Base-by-base conservation (phyloP, 2,797 vertebrate species). In the Hylomyscus alleni region DNA sequence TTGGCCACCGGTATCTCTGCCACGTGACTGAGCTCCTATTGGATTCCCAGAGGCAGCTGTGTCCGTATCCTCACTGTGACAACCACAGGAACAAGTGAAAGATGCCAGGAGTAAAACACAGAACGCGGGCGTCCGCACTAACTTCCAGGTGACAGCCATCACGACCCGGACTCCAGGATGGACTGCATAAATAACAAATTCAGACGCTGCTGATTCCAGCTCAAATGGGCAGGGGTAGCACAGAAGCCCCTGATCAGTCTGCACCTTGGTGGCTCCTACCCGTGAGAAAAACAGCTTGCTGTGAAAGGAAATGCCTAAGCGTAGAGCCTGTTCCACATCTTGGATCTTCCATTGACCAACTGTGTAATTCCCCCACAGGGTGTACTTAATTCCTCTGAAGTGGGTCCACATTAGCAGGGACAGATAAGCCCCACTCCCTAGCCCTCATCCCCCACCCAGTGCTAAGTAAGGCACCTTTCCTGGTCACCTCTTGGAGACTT, bases 121-220 rank as follows among this genome's bases (percentile, higher is more conserved):
- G n/a, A 40, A 92, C 80, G 24, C 50, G 58, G 69, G 80, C 76
- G 40, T 84, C 26, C 40, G 54, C 75, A 77, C 34, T 89, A 78
- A 87, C 31, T 58, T 95, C 89, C 89, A 34, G 76, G 86, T 65
- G 31, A 69, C 15, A 56, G 17, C 37, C 40, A 37, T 65, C n/a
- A 40, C 44, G 58, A 56, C 69, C 82, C 69, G 5, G 52, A 54
- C 62, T 47, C 69, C 56, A n/a, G 20, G 26, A 19, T 65, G 52
- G 76, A 72, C 20, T 40, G 80, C 60, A 47, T 75, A 92, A 94
- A 93, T 40, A 67, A 67, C 11, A n/a, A 47, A 92, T 24, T 29
- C 93, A 65, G 58, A n/a, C 26, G 34, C 56, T 73, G 44, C 34
- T 92, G 31, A 78, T 69, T 26, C 7, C 37, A 3, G 69, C 37